Percentiles rank a stretch among this genome's conserved stretches.
These are phyloP conservation scores for Lepidocyrtoides sp. DNA, from an alignment of 2,888 invertebrate genomes.

Conservation along the genomic window DNA sequence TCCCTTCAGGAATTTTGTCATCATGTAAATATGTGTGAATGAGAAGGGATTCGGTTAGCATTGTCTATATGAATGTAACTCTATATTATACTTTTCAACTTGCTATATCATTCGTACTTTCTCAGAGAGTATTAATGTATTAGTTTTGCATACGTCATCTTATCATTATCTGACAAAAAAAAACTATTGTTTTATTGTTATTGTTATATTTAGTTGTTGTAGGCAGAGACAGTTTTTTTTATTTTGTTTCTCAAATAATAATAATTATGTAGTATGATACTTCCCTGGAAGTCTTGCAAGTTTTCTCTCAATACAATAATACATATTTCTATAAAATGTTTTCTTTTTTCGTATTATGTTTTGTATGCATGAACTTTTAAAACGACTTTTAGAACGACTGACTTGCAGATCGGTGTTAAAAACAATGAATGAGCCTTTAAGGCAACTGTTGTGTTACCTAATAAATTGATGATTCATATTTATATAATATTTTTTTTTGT, in stretches of 20 bases:
- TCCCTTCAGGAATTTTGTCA: slow-evolving; percentile 11
- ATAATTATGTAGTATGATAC: background rate
- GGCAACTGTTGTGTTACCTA: slow-evolving; percentile 78
- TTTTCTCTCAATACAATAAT: too few species aligned
- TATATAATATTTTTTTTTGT: background rate
- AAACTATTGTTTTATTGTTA: slow-evolving; percentile 40
- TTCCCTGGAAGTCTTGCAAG: background rate
- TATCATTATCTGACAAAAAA: background rate
- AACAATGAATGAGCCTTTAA: slow-evolving; percentile 68
- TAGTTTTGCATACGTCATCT: background rate
- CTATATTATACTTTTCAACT: background rate
- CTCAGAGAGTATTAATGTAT: slow-evolving; percentile 40
- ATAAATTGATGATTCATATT: slow-evolving; percentile 20
- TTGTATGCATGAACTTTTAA: background rate
- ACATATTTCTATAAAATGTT: too few species aligned
- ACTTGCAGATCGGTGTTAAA: slow-evolving; percentile 35
- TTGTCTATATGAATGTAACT: background rate
- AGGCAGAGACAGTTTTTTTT: slow-evolving; percentile 19
- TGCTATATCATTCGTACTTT: slow-evolving; percentile 1
- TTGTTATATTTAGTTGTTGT: slow-evolving; percentile 4
- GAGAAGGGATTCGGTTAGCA: background rate
- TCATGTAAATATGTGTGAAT: background rate
- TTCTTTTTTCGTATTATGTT: background rate
- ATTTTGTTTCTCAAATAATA: background rate
- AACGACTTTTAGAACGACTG: background rate